Percentiles rank a stretch among this genome's conserved stretches.
phyloP scores from a whole-genome alignment of 2,888 invertebrate species.

The Papilio protenor region DNA sequence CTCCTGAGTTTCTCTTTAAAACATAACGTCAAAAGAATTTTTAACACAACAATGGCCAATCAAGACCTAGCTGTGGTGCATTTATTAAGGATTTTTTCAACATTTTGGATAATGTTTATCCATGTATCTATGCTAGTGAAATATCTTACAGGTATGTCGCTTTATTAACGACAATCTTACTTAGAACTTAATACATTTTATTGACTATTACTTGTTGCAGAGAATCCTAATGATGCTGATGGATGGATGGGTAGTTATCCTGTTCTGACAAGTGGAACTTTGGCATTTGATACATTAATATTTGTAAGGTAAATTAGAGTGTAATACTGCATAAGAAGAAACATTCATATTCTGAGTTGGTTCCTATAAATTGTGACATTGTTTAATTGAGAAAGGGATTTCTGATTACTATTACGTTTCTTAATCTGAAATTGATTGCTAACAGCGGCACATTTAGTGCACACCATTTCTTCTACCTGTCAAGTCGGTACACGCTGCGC shows the following conservation, averaged over 20 bases:
- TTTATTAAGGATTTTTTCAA: slow-evolving; percentile 85
- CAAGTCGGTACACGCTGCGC: slow-evolving; percentile 75
- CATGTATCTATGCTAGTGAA: slow-evolving; percentile 86
- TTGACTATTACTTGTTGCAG: slow-evolving; percentile 63
- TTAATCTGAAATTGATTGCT: not conserved
- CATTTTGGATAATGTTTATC: slow-evolving; percentile 87
- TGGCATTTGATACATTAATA: slow-evolving; percentile 86
- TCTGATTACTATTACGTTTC: not conserved
- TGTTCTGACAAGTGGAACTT: slow-evolving; percentile 81
- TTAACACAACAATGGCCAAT: slow-evolving; percentile 76
- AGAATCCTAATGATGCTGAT: slow-evolving; percentile 72
- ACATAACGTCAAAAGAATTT: slow-evolving; percentile 73
- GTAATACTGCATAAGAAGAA: not conserved
- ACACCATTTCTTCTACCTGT: slow-evolving; percentile 85
- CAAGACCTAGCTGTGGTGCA: slow-evolving; percentile 84
- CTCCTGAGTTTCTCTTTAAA: slow-evolving; percentile 75
- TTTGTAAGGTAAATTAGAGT: slow-evolving; percentile 81
- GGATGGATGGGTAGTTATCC: slow-evolving; percentile 76
- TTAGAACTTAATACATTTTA: not conserved
- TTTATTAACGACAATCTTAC: not conserved
- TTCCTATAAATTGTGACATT: not conserved
- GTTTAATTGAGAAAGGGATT: too few species aligned
- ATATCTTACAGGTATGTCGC: slow-evolving; percentile 84
- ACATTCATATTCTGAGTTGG: not conserved
- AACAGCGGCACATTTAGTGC: slow-evolving; percentile 85